Evolutionary conservation across 2,113 vertebrate genomes (phyloP).

Genomic region (Hippopotamus amphibius): DNA sequence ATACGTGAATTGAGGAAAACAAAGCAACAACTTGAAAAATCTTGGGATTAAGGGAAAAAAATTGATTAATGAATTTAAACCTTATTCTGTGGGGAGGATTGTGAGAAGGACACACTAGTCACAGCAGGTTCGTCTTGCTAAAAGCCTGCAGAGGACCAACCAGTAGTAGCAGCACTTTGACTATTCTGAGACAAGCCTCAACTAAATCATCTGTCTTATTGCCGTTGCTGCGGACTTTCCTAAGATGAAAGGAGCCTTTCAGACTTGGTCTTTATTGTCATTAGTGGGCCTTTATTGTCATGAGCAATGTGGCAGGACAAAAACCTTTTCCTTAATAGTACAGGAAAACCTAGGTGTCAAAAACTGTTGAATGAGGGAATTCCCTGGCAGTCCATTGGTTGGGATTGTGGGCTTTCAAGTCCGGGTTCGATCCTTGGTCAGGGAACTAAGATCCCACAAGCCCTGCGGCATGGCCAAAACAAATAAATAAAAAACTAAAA

Average conservation of each 20-base stretch:
- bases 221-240: neutral
- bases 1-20: neutral
- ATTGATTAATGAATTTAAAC: neutral
- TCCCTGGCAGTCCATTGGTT: neutral
- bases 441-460: neutral
- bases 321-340: neutral
- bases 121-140: neutral
- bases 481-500: neutral
- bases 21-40: neutral
- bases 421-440: neutral
- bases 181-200: neutral
- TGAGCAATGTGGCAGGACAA: neutral
- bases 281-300: neutral
- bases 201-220: neutral
- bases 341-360: neutral
- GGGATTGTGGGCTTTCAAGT: neutral
- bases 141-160: neutral
- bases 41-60: neutral
- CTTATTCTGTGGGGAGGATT: neutral
- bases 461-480: neutral
- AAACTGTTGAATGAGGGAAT: neutral
- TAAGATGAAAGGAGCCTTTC: neutral
- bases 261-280: neutral
- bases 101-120: neutral
- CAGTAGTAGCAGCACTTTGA: neutral